phyloP scores from a whole-genome alignment of 2,797 vertebrate species.

The Gymnocypris eckloni region DNA sequence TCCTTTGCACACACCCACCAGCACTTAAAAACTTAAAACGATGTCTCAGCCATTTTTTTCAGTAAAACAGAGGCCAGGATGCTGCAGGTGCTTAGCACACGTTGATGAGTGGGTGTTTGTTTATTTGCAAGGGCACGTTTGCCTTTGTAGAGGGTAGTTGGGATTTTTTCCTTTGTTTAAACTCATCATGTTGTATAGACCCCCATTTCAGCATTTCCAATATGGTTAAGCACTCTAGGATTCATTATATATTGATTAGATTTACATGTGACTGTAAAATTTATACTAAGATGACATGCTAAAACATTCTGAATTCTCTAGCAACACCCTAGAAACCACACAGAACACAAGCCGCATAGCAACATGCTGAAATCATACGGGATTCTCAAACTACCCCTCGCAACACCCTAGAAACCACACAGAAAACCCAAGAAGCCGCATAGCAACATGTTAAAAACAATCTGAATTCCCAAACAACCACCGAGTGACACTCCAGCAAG shows the following conservation, averaged over 20 bases:
- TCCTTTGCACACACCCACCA: constrained; percentile 31
- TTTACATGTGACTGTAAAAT: constrained; percentile 87
- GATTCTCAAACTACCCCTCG: not conserved
- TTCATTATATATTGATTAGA: constrained; percentile 19
- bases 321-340: too few species aligned
- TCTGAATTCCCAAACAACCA: not conserved
- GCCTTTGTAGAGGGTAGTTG: constrained; percentile 19
- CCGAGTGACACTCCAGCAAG: not conserved
- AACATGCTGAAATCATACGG: not conserved
- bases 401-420: too few species aligned
- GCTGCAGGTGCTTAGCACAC: constrained; percentile 65
- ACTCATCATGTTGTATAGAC: constrained; percentile 67
- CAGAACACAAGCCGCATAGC: not conserved
- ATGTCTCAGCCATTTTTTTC: constrained; percentile 55
- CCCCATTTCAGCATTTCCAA: constrained; percentile 83
- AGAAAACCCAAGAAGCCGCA: too few species aligned
- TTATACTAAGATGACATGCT: constrained; percentile 72
- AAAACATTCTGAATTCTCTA: too few species aligned
- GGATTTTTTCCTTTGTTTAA: constrained; percentile 1
- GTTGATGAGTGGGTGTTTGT: constrained; percentile 37
- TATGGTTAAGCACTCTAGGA: not conserved
- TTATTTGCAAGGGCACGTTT: constrained; percentile 12
- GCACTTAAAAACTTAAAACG: constrained; percentile 43
- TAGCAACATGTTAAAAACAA: not conserved
- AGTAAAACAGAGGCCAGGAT: constrained; percentile 51